Conservation (phyloP, 2,797 vertebrate species). For the Mionectes olivaceus region DNA sequence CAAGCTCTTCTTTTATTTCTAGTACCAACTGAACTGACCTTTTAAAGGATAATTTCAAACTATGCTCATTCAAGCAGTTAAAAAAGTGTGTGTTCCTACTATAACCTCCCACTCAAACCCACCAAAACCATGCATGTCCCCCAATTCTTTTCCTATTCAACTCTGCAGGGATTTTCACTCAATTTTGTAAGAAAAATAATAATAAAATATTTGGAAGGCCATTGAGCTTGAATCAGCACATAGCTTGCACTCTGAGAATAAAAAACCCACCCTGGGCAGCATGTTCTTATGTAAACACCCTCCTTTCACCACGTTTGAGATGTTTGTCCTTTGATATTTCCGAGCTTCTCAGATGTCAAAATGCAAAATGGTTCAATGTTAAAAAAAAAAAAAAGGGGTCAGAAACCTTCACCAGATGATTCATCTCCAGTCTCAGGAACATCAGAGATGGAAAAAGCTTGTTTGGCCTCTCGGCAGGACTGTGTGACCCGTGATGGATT, state of each 20-base stretch:
- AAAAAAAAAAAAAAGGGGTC: not conserved
- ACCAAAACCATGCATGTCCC: not conserved
- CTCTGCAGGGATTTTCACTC: not conserved
- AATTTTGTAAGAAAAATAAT: constrained; percentile 4
- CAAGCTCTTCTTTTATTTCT: not conserved
- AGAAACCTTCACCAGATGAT: not conserved
- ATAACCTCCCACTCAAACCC: not conserved
- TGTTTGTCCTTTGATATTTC: not conserved
- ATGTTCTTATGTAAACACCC: not conserved
- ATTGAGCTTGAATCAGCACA: constrained; percentile 29
- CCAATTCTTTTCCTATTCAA: not conserved
- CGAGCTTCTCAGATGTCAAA: constrained; percentile 36
- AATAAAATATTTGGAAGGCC: constrained; percentile 21
- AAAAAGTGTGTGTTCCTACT: not conserved
- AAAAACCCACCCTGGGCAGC: not conserved
- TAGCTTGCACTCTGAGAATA: not conserved
- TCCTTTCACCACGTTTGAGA: not conserved
- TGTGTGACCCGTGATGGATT: not conserved
- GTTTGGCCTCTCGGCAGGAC: constrained; percentile 18
- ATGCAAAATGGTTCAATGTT: not conserved
- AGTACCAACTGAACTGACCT: not conserved
- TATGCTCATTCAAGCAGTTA: not conserved
- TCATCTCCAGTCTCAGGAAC: not conserved
- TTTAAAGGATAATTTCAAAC: not conserved
- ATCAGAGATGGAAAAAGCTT: constrained; percentile 3